Evolutionary conservation across 2,888 invertebrate species (phyloP).

Genomic region (Luperina testacea): DNA sequence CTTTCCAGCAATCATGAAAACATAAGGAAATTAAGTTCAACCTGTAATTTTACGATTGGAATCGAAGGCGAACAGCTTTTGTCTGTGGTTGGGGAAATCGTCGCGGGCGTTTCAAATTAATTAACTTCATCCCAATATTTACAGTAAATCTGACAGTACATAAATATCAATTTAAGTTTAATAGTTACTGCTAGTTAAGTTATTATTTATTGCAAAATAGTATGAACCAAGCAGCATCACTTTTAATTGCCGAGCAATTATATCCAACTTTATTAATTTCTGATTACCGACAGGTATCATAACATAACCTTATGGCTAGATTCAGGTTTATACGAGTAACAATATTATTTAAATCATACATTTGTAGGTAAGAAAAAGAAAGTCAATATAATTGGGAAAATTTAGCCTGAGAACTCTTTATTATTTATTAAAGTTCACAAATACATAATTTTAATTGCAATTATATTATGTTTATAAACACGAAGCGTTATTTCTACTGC

Average conservation of each 20-base stretch:
- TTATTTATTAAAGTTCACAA: neutral
- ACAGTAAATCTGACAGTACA: neutral
- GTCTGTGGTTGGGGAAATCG: conserved; percentile 36
- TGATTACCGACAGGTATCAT: neutral
- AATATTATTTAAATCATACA: neutral
- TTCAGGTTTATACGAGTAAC: neutral
- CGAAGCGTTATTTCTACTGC: neutral
- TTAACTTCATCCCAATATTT: conserved; percentile 21
- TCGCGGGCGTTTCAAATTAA: conserved; percentile 36
- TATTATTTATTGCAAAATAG: neutral
- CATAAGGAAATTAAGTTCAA: conserved; percentile 58
- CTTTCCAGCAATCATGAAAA: conserved; percentile 52
- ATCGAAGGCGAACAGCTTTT: conserved; percentile 56
- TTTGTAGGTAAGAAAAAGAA: neutral
- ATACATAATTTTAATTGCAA: neutral
- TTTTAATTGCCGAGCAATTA: neutral
- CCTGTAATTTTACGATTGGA: conserved; percentile 60
- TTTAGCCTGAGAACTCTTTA: neutral
- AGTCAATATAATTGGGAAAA: neutral
- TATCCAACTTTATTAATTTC: neutral
- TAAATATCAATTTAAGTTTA: neutral
- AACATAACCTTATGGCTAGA: no score
- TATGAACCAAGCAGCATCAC: no score
- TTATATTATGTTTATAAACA: neutral
- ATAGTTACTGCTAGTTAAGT: neutral